These are phyloP conservation scores for Barnardius zonarius DNA, from an alignment of 2,113 vertebrate genomes.

Conservation along the genomic window DNA sequence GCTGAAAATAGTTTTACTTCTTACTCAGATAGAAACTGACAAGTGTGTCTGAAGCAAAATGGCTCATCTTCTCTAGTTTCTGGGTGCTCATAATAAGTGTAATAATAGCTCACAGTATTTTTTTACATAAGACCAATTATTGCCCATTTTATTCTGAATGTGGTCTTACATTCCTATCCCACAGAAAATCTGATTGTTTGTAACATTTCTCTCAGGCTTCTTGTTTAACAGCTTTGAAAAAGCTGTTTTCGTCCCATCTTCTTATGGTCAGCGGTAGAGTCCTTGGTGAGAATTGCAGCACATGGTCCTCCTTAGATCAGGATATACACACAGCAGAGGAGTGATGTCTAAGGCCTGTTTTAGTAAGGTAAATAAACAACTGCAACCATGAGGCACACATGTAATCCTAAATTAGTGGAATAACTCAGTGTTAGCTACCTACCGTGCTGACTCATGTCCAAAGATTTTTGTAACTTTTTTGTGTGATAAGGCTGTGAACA, in stretches of 20 bases:
- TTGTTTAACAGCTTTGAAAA: background rate
- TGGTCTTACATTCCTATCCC: background rate
- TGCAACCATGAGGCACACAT: background rate
- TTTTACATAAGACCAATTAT: background rate
- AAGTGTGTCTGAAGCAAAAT: background rate
- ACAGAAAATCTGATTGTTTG: background rate
- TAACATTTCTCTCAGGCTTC: background rate
- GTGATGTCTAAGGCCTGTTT: background rate
- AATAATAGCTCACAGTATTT: background rate
- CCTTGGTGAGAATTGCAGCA: background rate
- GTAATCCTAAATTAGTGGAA: background rate
- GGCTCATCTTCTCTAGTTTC: background rate
- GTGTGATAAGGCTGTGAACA: background rate
- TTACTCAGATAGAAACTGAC: slow-evolving; percentile 15
- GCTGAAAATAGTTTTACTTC: slow-evolving; percentile 36
- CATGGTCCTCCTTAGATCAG: background rate
- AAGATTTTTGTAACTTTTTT: background rate
- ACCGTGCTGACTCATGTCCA: background rate
- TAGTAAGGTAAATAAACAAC: background rate
- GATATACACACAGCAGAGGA: fast-evolving
- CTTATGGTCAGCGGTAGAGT: background rate
- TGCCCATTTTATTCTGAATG: background rate
- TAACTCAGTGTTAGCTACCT: background rate
- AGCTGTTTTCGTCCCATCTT: background rate
- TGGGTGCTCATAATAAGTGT: background rate